Evolutionary conservation across 1,140 invertebrate species (phyloP), one percentile per base, ranked within the genome.

Genomic region (Homalodisca vitripennis): DNA sequence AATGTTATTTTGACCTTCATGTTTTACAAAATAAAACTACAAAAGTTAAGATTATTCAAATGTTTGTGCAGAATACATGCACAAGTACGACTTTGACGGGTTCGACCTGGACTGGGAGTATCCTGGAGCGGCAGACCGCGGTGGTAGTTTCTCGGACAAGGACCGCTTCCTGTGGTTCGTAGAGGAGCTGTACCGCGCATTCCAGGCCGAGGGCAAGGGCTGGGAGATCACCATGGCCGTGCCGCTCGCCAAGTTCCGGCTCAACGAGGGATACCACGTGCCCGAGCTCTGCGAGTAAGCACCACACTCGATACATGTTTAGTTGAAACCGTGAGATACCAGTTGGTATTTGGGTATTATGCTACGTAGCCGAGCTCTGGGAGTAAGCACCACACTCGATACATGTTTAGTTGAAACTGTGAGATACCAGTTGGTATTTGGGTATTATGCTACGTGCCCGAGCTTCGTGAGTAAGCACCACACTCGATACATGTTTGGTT

Each of bases 181-280:
- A 0, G 86, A 93, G 75, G 92, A 95, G 77, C 75, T 95, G 71
- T 81, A 88, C 71, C 82, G 88, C 17, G 92, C 92, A 20, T 94
- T 95, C 77, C 84, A 90, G 75, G 85, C 84, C 26, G 86, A 84
- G 68, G 84, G 84, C 0, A 88, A 86, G 74, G 87, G 86, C n/a
- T 94, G 91, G 90, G 89, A 94, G 77, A 86, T 95, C 22, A 94
- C 92, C 0, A 92, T 92, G 82, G 92, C 93, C 0, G 92, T 95
- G 31, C 92, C 92, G 0, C 80, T 94, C 22, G 92, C 92, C 0
- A 93, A 92, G 77, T 93, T 93, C 76, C 80, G 92, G 17, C 80
- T 95, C 6, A 87, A 92, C 75, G 92, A 93, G 80, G 92, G 92
- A 1, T 95, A 95, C 75, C 91, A 95, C 74, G 92, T 95, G 2